These are phyloP conservation scores for Megaceryle torquata DNA, from an alignment of 2,113 vertebrate genomes.

Conservation along the genomic window DNA sequence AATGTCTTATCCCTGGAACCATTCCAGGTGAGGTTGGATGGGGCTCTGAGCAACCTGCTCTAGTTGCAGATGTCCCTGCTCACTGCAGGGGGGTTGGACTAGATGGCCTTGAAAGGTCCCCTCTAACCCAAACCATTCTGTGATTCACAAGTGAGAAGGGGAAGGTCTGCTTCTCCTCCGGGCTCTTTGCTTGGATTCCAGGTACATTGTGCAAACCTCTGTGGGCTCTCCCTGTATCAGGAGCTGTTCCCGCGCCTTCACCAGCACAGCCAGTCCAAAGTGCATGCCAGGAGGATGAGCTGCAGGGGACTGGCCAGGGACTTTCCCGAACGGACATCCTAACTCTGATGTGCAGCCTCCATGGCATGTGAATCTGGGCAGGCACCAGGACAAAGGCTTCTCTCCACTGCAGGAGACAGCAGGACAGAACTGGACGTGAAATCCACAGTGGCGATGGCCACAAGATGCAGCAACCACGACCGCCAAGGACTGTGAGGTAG, in stretches of 20 bases:
- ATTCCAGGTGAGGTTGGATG: no score
- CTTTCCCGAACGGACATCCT: background rate
- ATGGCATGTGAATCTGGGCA: fast-evolving
- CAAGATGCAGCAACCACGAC: background rate
- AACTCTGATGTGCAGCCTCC: background rate
- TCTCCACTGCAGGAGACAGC: fast-evolving
- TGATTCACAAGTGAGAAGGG: background rate
- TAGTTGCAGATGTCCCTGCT: no score
- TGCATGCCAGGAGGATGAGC: background rate
- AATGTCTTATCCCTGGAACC: no score
- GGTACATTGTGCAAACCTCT: fast-evolving
- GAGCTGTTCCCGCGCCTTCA: fast-evolving
- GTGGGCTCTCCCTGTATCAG: background rate
- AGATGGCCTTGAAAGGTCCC: no score
- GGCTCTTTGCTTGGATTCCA: background rate
- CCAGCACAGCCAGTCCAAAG: background rate
- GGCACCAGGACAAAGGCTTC: background rate
- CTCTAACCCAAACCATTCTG: no score
- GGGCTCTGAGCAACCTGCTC: no score
- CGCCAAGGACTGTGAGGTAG: background rate
- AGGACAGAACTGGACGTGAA: background rate
- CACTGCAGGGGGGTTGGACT: no score
- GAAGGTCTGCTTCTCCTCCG: background rate
- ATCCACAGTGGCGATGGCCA: no score
- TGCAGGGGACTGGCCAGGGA: fast-evolving